These are phyloP conservation scores for Chironomus tentans DNA, from an alignment of 2,888 invertebrate species.

Conservation along the genomic window DNA sequence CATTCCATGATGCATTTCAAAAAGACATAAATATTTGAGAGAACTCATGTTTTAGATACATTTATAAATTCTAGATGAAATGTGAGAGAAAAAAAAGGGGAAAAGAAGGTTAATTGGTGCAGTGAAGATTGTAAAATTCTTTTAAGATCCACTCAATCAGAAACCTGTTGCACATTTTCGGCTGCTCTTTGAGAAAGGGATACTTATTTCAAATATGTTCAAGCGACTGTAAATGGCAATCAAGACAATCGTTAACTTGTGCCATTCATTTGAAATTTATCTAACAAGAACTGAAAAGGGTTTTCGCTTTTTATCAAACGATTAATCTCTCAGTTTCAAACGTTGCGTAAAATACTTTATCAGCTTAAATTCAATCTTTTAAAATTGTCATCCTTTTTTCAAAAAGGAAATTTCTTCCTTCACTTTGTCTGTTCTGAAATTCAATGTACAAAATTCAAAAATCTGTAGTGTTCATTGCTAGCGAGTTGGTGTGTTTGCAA, in stretches of 20 bases:
- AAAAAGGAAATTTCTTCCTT: too few relatives aligned
- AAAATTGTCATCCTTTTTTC: too few relatives aligned
- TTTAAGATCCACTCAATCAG: constrained; percentile 5
- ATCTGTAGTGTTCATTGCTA: too few relatives aligned
- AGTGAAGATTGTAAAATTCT: constrained; percentile 13
- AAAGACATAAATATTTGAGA: constrained; percentile 16
- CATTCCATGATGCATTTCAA: constrained; percentile 5
- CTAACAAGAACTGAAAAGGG: constrained; percentile 12
- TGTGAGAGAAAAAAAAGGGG: neutral
- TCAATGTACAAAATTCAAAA: too few relatives aligned
- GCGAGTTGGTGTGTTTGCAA: too few relatives aligned
- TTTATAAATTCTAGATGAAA: neutral
- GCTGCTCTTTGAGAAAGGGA: neutral
- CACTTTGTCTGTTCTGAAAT: too few relatives aligned
- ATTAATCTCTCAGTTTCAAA: constrained; percentile 25
- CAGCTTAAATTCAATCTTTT: constrained; percentile 14
- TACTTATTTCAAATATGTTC: constrained; percentile 6
- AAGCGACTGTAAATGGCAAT: constrained; percentile 26
- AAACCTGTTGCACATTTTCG: constrained; percentile 20
- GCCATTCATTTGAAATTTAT: constrained; percentile 11
- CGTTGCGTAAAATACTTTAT: constrained; percentile 23
- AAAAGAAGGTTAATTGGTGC: constrained; percentile 22
- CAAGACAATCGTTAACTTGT: constrained; percentile 1
- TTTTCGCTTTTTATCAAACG: constrained; percentile 14
- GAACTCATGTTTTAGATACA: constrained; percentile 14